These are phyloP conservation scores for Neocrepidodera transversa DNA, from an alignment of 2,888 invertebrate species.

Conservation along the genomic window DNA sequence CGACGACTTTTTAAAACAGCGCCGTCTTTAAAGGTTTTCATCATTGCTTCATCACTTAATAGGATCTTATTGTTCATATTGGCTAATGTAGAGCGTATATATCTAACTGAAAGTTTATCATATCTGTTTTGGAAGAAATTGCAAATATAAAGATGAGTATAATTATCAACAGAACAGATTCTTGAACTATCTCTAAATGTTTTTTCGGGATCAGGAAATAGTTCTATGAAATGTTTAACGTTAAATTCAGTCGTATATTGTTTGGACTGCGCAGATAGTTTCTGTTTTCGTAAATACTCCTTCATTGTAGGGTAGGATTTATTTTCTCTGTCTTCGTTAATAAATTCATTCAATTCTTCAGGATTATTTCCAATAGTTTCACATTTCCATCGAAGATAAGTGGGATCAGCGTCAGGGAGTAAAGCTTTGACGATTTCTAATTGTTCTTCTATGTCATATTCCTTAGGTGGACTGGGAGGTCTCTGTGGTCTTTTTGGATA, in stretches of 20 bases:
- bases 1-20: slow-evolving; percentile 24
- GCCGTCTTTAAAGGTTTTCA: not conserved
- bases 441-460: slow-evolving; percentile 48
- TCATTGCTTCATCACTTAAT: slow-evolving; percentile 6
- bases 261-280: slow-evolving; percentile 55
- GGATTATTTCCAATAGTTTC: slow-evolving; percentile 40
- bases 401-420: slow-evolving; percentile 53
- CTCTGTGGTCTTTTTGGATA: slow-evolving; percentile 47
- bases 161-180: slow-evolving; percentile 15
- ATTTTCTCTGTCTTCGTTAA: slow-evolving; percentile 43
- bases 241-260: slow-evolving; percentile 60
- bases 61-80: slow-evolving; percentile 16
- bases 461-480: slow-evolving; percentile 22
- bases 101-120: slow-evolving; percentile 32
- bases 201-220: slow-evolving; percentile 60
- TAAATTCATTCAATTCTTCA: slow-evolving; percentile 44
- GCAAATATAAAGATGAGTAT: slow-evolving; percentile 30
- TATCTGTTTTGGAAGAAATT: slow-evolving; percentile 42
- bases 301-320: slow-evolving; percentile 50
- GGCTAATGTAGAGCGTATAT: slow-evolving; percentile 23
- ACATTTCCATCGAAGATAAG: slow-evolving; percentile 44
- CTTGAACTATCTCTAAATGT: slow-evolving; percentile 44
- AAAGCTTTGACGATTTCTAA: slow-evolving; percentile 47
- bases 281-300: slow-evolving; percentile 50
- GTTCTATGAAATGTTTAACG: slow-evolving; percentile 58